Evolutionary conservation across 2,888 invertebrate species (phyloP).

Genomic region (Dione vanillae): DNA sequence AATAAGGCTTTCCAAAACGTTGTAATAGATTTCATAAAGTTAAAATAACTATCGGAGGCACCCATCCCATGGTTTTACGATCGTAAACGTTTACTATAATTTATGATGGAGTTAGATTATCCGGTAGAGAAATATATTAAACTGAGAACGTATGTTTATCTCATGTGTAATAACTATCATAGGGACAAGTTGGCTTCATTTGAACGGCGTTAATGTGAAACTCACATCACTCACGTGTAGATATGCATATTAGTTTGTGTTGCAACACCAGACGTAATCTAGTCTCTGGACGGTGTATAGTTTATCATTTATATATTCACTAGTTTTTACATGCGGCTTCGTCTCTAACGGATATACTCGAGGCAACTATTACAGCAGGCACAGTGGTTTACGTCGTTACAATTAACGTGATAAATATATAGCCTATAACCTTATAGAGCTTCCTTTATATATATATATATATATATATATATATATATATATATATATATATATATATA

Average conservation of each 20-base stretch:
- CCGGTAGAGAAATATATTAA: slow-evolving; percentile 41
- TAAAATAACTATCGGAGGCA: slow-evolving; percentile 26
- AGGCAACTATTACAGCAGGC: too few relatives aligned
- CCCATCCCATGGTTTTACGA: slow-evolving; percentile 32
- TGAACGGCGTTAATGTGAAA: slow-evolving; percentile 25
- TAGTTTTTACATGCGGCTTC: background rate
- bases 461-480: too few relatives aligned
- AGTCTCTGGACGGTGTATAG: background rate
- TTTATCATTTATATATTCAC: background rate
- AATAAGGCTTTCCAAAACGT: slow-evolving; percentile 17
- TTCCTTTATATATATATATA: too few relatives aligned
- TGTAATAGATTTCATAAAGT: slow-evolving; percentile 27
- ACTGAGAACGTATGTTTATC: slow-evolving; percentile 43
- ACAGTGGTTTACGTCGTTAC: background rate
- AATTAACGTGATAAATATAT: background rate
- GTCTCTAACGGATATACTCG: background rate
- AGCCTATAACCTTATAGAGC: background rate
- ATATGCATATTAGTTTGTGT: slow-evolving; percentile 1
- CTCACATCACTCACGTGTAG: background rate
- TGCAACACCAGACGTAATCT: background rate
- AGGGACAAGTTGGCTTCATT: slow-evolving; percentile 35
- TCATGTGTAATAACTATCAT: slow-evolving; percentile 44
- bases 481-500: too few relatives aligned
- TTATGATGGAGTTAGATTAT: slow-evolving; percentile 42
- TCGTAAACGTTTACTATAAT: slow-evolving; percentile 34